Evolutionary conservation across 1,140 invertebrate genomes (phyloP), one percentile per base, ranked within the genome.

Genomic region (Pissodes strobi): DNA sequence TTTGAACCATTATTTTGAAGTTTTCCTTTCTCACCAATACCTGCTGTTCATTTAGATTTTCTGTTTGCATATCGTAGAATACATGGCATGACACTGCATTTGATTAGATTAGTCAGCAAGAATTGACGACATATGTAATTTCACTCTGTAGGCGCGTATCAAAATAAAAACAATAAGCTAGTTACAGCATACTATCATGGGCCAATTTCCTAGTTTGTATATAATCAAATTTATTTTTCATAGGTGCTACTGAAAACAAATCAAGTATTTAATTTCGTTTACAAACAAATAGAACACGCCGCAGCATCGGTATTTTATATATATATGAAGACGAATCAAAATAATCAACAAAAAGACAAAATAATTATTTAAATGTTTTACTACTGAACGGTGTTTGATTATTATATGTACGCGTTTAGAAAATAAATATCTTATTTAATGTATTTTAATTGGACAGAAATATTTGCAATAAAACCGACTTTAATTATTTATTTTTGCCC

Each of bases 371-470:
- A 56, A 41, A 37, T 56, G 37, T 56, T 56, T 56, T 23, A 41
- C 46, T 39, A 46, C 56, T 46, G 22, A 17, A 37, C 18, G 41
- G 46, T 6, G 58, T 60, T 60, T 60, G 58, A 60, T 60, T 60
- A 60, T 60, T 60, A 60, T 60, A 60, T 60, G 45, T 46, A 27
- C 15, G 18, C 15, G 21, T 30, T 37, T 49, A 8, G 45, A 49
- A 60, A 60, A 60, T 60, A 60, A 60, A 60, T 60, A 60, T 27
- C 45, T 49, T 48, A 60, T 60, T 60, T 60, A 49, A 60, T 60
- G 58, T 60, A 49, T 60, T 60, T 60, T 60, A 19, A 49, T 49
- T 60, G 58, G 45, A 60, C 58, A 60, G 41, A 19, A 48, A 60
- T 49, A 60, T 60, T 60, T 34, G 58, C 58, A 49, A 60, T 60